Percentiles rank a stretch among this genome's conserved stretches.
Evolutionary conservation across 1,140 invertebrate genomes (phyloP).

Genomic region (Pseudomyrmex gracilis): DNA sequence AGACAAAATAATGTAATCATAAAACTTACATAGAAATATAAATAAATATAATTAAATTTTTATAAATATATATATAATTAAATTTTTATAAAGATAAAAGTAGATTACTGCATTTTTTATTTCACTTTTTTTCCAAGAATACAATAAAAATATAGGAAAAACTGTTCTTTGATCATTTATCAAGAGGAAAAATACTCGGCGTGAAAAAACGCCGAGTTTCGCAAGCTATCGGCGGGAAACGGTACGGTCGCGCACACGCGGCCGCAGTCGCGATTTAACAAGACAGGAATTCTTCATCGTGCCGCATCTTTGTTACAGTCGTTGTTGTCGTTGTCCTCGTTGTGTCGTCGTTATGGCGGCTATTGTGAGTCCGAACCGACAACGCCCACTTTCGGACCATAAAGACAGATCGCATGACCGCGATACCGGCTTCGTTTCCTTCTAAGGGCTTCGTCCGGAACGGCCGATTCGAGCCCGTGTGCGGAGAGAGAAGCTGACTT

Average conservation of each 20-base stretch:
- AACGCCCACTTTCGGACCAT: conserved; percentile 77
- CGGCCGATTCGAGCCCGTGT: conserved; percentile 60
- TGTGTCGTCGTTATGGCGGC: conserved; percentile 69
- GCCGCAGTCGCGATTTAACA: conserved; percentile 64
- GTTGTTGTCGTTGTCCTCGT: conserved; percentile 67
- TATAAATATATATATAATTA: too few relatives aligned
- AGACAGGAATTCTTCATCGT: conserved; percentile 68
- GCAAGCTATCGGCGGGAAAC: not conserved
- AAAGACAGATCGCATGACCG: conserved; percentile 76
- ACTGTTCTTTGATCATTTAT: not conserved
- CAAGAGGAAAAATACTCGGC: not conserved
- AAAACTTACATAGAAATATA: too few relatives aligned
- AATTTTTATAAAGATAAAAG: too few relatives aligned
- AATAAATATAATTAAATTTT: too few relatives aligned
- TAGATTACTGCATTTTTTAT: not conserved
- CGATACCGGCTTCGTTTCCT: conserved; percentile 73
- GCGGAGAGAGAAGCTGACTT: conserved; percentile 59
- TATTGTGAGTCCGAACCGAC: conserved; percentile 72
- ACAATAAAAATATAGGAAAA: too few relatives aligned
- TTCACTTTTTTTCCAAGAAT: not conserved
- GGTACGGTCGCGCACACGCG: conserved; percentile 30
- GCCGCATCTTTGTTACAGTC: conserved; percentile 58
- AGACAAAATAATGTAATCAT: not conserved
- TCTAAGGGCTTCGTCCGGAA: conserved; percentile 72
- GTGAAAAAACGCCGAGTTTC: too few relatives aligned